Conservation (phyloP, 2,888 invertebrate genomes). For the Lochmaea capreae region DNA sequence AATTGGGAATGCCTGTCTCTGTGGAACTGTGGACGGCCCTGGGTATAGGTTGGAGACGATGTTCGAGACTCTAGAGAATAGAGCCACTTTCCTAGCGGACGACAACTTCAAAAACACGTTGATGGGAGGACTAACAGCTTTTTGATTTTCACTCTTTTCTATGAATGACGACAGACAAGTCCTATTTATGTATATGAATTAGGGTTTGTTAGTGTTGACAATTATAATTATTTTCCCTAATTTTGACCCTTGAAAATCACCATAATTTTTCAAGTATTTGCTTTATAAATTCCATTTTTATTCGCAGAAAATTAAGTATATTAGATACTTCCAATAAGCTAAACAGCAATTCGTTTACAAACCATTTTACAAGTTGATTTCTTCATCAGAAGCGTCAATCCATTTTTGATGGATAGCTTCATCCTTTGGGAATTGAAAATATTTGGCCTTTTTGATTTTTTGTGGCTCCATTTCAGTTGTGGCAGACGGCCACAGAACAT, state of each 20-base stretch:
- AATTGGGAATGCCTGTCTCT: constrained; percentile 40
- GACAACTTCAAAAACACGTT: constrained; percentile 48
- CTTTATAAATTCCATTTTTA: no score
- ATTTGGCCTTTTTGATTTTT: no score
- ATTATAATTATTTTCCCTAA: not conserved
- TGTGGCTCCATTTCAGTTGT: no score
- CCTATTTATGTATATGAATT: not conserved
- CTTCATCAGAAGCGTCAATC: no score
- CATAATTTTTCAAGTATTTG: no score
- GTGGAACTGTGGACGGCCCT: constrained; percentile 37
- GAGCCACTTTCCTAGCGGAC: constrained; percentile 40
- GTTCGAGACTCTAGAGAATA: constrained; percentile 24
- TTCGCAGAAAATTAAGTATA: no score
- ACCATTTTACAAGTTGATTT: no score
- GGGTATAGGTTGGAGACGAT: constrained; percentile 34
- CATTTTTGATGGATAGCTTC: no score
- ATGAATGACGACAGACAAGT: constrained; percentile 33
- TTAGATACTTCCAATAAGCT: no score
- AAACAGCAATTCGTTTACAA: no score
- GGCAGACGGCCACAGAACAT: no score
- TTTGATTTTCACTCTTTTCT: constrained; percentile 48
- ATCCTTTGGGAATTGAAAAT: no score
- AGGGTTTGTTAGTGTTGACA: not conserved
- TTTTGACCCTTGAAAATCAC: not conserved
- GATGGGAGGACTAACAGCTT: constrained; percentile 46